phyloP scores from a whole-genome alignment of 2,797 vertebrate species.

The Anguilla megastoma region DNA sequence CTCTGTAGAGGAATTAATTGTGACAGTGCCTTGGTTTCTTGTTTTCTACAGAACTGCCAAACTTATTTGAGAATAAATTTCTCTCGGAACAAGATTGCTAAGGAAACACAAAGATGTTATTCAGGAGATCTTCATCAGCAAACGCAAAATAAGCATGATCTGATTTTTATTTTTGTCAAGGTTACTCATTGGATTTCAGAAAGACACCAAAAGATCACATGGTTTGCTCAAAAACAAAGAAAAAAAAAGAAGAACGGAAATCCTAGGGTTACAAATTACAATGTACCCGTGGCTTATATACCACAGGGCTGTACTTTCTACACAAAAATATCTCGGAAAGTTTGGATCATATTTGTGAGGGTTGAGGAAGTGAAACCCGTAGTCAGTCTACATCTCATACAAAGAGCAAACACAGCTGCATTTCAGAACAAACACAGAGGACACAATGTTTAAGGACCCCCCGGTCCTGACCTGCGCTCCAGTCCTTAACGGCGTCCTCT shows the following conservation, averaged over 20 bases:
- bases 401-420: neutral
- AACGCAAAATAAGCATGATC: neutral
- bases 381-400: neutral
- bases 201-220: neutral
- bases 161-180: neutral
- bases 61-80: neutral
- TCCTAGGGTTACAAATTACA: neutral
- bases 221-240: neutral
- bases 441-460: neutral
- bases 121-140: neutral
- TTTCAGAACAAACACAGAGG: neutral
- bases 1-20: neutral
- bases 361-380: neutral
- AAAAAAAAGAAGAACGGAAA: neutral
- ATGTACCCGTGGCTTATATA: neutral
- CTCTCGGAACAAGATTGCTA: neutral
- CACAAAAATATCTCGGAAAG: neutral
- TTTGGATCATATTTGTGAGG: conserved; percentile 7
- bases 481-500: no score
- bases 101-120: neutral
- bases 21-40: neutral
- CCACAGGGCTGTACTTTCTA: conserved; percentile 1
- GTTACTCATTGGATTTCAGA: neutral
- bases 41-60: neutral
- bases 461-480: neutral